These are phyloP conservation scores for Caiman crocodilus DNA, from an alignment of 2,797 vertebrate species.

Conservation along the genomic window DNA sequence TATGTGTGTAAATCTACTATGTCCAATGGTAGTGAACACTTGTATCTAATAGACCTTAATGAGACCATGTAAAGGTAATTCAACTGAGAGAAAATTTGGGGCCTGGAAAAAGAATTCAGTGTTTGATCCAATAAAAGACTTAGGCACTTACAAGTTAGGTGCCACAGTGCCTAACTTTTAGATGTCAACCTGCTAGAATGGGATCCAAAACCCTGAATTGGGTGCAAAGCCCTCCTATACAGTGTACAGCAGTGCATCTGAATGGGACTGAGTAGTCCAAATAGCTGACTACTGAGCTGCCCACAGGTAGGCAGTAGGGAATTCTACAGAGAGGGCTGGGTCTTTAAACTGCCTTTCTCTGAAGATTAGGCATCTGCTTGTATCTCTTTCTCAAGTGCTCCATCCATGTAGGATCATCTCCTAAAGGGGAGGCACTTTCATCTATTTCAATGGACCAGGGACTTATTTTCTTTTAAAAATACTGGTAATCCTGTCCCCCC, in stretches of 20 bases:
- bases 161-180: neutral
- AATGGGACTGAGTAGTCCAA: no score
- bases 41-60: neutral
- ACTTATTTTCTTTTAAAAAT: neutral
- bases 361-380: neutral
- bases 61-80: neutral
- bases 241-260: no score
- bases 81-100: neutral
- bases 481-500: neutral
- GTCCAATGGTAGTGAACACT: neutral
- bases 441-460: neutral
- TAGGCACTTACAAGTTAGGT: neutral
- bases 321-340: neutral
- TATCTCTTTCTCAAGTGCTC: neutral
- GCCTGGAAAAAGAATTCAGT: fast-evolving
- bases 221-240: no score
- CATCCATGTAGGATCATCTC: neutral
- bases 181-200: neutral
- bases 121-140: neutral
- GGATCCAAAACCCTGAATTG: no score
- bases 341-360: neutral
- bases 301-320: no score
- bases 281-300: no score
- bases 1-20: neutral
- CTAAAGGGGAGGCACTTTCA: fast-evolving